phyloP scores from a whole-genome alignment of 2,113 vertebrate species.

The Grammomys dolichurus region DNA sequence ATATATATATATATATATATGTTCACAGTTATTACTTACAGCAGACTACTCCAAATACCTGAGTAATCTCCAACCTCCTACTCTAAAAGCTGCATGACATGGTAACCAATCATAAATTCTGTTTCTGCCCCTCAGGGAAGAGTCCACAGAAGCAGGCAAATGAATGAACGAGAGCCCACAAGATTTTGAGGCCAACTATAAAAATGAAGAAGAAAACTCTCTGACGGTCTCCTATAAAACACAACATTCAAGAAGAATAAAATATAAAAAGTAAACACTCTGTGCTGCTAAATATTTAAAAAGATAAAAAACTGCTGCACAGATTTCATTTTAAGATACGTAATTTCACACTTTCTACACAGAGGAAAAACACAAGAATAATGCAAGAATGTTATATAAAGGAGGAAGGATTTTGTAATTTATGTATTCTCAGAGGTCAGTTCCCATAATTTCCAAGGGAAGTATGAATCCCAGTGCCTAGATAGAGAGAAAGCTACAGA shows the following conservation, averaged over 20 bases:
- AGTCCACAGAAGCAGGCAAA: slow-evolving; percentile 1
- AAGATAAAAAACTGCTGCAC: slow-evolving; percentile 67
- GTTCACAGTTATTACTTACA: not conserved
- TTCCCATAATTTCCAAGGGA: slow-evolving; percentile 65
- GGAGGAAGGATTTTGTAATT: slow-evolving; percentile 60
- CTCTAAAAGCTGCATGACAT: not conserved
- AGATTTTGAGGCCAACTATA: slow-evolving; percentile 54
- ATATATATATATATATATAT: not conserved
- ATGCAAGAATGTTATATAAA: slow-evolving; percentile 66
- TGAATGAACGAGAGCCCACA: slow-evolving; percentile 9
- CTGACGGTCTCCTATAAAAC: slow-evolving; percentile 69
- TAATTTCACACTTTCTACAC: slow-evolving; percentile 74
- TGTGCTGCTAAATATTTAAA: slow-evolving; percentile 81
- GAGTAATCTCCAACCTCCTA: not conserved
- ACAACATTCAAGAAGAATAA: slow-evolving; percentile 64
- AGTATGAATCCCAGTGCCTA: slow-evolving; percentile 52
- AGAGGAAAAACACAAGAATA: slow-evolving; percentile 46
- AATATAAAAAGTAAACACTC: slow-evolving; percentile 73
- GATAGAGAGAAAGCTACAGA: slow-evolving; percentile 57
- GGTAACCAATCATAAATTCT: not conserved
- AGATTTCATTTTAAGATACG: slow-evolving; percentile 71
- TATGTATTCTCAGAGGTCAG: slow-evolving; percentile 74
- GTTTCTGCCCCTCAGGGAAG: not conserved
- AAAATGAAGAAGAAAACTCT: slow-evolving; percentile 68
- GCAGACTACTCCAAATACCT: not conserved